A percentile compares a stretch with the other conserved stretches of the same genome.
Evolutionary conservation across 2,888 invertebrate species (phyloP).

Genomic region (Tuberolachnus salignus): DNA sequence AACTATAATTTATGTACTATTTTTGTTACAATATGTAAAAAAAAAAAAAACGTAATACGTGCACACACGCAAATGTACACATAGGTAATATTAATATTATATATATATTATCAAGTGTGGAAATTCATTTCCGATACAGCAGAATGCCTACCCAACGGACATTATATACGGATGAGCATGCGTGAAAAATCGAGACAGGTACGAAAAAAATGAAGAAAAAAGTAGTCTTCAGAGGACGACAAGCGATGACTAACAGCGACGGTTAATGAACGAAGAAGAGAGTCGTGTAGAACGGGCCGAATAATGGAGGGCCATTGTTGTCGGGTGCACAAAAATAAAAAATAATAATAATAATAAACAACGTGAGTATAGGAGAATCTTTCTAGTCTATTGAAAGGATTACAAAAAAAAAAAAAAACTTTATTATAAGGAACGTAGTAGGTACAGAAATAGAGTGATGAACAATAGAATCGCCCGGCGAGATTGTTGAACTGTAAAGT

Average conservation of each 20-base stretch:
- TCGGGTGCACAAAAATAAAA: conserved; percentile 52
- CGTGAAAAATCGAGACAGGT: conserved; percentile 49
- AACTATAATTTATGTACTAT: not conserved
- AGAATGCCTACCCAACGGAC: not conserved
- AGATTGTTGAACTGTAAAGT: conserved; percentile 46
- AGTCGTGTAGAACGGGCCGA: conserved; percentile 52
- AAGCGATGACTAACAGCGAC: conserved; percentile 25
- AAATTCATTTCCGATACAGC: conserved; percentile 19
- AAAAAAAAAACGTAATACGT: not conserved
- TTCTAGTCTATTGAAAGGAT: conserved; percentile 48
- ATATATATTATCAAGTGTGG: not conserved
- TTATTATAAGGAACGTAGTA: conserved; percentile 42
- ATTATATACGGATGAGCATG: conserved; percentile 32
- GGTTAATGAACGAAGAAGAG: conserved; percentile 54
- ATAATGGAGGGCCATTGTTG: conserved; percentile 52
- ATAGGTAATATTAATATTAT: not conserved
- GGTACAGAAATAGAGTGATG: conserved; percentile 31
- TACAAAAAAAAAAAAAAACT: conserved; percentile 51
- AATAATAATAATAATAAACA: no score
- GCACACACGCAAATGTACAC: not conserved
- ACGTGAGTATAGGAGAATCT: conserved; percentile 33
- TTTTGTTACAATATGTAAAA: not conserved
- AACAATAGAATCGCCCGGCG: conserved; percentile 43
- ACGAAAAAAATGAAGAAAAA: conserved; percentile 47
- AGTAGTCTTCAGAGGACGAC: conserved; percentile 43